Evolutionary conservation across 1,140 invertebrate species (phyloP), one percentile per base, ranked within the genome.

Genomic region (Sesamia nonagrioides): DNA sequence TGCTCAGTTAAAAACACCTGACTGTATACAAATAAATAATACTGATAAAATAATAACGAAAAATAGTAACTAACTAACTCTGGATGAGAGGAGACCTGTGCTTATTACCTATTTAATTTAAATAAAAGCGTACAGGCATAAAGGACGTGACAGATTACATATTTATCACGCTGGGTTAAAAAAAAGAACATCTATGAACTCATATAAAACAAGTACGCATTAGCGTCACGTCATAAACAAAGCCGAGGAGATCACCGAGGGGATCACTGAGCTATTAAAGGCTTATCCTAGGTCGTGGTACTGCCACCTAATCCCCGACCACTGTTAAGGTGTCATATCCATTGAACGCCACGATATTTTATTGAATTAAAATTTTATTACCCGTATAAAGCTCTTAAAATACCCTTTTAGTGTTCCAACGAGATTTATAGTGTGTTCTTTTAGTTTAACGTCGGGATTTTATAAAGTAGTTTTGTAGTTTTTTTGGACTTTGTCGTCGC

Each of bases 321-420:
- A n/a, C 60, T 63, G 60, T 40, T 63, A 18, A 63, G 60, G 60
- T 63, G 60, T 63, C 37, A 2, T 2, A n/a, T 35, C 35, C 37
- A 21, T 17, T n/a, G 8, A 18, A 42, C 8, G 60, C 37, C 8
- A 7, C 8, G 3, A 27, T 54, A n/a, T 63, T 71, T 52, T 54
- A 71, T 71, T 54, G 68, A 71, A 71, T 71, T 71, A 71, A 71
- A 35, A 35, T 52, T 71, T 71, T 71, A 71, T 37, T 52, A 9
- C 68, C 27, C 48, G 63, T 54, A 71, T 71, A 54, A 71, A 71
- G n/a, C 48, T 71, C 18, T 18, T 35, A 54, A 35, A 71, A 71
- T 45, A 68, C 18, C 45, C 42, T 68, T 68, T 68, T 50, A 45
- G 42, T 21, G 45, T 68, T 68, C 21, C 45, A 48, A 68, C 42